Conservation (phyloP, 2,888 invertebrate genomes). For the Drosophila lacicola region DNA sequence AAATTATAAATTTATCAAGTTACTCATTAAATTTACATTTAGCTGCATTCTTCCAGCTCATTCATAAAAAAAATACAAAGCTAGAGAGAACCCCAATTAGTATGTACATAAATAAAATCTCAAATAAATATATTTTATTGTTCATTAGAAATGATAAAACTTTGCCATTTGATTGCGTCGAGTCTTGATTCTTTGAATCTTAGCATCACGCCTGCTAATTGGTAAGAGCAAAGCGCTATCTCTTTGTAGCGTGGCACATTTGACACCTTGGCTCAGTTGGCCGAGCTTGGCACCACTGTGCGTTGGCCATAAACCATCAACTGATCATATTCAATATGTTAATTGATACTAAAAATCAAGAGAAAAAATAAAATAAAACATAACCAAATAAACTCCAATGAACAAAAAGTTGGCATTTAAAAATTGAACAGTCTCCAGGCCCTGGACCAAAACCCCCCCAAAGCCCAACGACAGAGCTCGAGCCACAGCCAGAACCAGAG, state of each 20-base stretch:
- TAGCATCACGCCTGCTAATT: constrained; percentile 52
- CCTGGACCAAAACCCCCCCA: constrained; percentile 10
- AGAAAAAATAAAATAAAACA: constrained; percentile 20
- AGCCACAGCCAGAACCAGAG: constrained; percentile 5
- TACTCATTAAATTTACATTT: constrained; percentile 56
- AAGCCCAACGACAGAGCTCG: constrained; percentile 3
- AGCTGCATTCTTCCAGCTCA: constrained; percentile 22
- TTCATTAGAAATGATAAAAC: constrained; percentile 39
- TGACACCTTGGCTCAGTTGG: constrained; percentile 41
- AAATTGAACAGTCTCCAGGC: constrained; percentile 40
- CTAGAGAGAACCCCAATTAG: constrained; percentile 42
- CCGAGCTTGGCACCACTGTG: constrained; percentile 57
- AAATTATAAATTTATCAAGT: constrained; percentile 45
- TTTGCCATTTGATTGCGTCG: constrained; percentile 10
- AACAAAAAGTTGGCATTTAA: constrained; percentile 56
- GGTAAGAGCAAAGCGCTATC: constrained; percentile 43
- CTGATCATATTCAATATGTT: constrained; percentile 68
- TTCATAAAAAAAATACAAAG: constrained; percentile 35
- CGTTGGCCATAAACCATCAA: constrained; percentile 50
- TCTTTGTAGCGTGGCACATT: constrained; percentile 55
- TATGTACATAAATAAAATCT: constrained; percentile 54
- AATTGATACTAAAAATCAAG: constrained; percentile 73
- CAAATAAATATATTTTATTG: constrained; percentile 53
- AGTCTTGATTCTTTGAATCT: constrained; percentile 12
- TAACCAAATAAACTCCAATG: constrained; percentile 12